phyloP scores from a whole-genome alignment of 2,113 vertebrate species.

The Alosa alosa region DNA sequence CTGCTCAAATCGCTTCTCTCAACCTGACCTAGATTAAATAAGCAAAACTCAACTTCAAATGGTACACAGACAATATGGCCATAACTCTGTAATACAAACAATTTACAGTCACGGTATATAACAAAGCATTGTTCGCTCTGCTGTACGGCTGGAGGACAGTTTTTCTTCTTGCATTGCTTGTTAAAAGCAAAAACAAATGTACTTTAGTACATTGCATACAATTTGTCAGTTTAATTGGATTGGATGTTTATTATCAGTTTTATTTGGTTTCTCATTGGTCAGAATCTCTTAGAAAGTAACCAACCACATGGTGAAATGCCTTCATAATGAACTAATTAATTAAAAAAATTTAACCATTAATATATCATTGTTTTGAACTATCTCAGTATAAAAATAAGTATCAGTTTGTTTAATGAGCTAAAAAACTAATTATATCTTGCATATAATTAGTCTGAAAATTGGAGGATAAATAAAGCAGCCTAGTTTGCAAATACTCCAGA shows the following conservation, averaged over 20 bases:
- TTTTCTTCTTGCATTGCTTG: background rate
- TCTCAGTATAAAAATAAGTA: background rate
- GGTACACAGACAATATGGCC: conserved; percentile 2
- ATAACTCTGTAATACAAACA: background rate
- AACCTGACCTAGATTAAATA: conserved; percentile 6
- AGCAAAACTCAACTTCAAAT: background rate
- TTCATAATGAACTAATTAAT: background rate
- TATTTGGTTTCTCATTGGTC: background rate
- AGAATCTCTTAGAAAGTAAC: background rate
- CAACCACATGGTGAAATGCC: background rate
- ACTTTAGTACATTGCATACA: background rate
- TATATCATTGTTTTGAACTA: background rate
- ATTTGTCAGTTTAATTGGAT: background rate
- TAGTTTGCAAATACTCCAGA: conserved; percentile 1
- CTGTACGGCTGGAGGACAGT: background rate
- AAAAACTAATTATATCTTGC: background rate
- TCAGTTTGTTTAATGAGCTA: conserved; percentile 6
- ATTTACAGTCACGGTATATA: conserved; percentile 5
- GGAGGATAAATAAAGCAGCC: conserved; percentile 1
- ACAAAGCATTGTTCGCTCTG: background rate
- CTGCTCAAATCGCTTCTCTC: background rate
- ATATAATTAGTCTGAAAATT: conserved; percentile 5
- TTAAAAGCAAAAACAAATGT: background rate
- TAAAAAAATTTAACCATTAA: background rate
- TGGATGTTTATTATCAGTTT: background rate